Evolutionary conservation across 2,888 invertebrate genomes (phyloP), one percentile per base, ranked within the genome.

Genomic region (Drosophila borborema): DNA sequence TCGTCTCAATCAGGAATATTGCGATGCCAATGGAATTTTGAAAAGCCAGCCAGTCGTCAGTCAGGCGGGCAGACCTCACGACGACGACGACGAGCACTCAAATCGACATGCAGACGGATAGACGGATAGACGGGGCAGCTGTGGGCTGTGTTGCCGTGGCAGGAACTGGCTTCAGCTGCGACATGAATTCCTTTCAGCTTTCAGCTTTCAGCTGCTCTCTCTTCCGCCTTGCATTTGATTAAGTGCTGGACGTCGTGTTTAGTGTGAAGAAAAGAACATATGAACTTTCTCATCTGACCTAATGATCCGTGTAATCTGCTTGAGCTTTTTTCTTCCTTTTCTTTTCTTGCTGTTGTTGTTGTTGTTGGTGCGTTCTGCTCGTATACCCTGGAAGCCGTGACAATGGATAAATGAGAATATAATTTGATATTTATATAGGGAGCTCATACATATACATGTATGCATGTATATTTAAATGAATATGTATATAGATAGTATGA

Each of bases 231-330:
- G 82, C 80, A 86, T 84, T 85, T 85, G 84, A 85, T 85, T 85
- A 84, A 85, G 85, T 87, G 84, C 82, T 85, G 84, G 84, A 82
- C 84, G 64, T 74, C 64, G 84, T 72, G 72, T 63, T 83, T 86
- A 64, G 84, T 76, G 83, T 61, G 64, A 69, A 71, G 73, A 74
- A 69, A 64, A 18, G 67, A 78, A 74, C 82, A 82, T 85, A 85
- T 82, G 85, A 87, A 81, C 85, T 87, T 85, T 82, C 87, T 82
- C 85, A 85, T 81, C 81, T 72, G 75, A 85, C 79, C 87, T 85
- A 85, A 87, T 85, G 85, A 87, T 85, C 79, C 85, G 82, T 87
- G 85, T 85, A 85, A 85, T 85, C 85, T 82, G 74, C 71, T 74
- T 68, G 68, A 73, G 74, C 64, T 67, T 61, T 54, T 41, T n/a